A percentile compares a stretch with the other conserved stretches of the same genome.
Evolutionary conservation across 2,113 vertebrate species (phyloP).

Genomic region (Nematolebias whitei): DNA sequence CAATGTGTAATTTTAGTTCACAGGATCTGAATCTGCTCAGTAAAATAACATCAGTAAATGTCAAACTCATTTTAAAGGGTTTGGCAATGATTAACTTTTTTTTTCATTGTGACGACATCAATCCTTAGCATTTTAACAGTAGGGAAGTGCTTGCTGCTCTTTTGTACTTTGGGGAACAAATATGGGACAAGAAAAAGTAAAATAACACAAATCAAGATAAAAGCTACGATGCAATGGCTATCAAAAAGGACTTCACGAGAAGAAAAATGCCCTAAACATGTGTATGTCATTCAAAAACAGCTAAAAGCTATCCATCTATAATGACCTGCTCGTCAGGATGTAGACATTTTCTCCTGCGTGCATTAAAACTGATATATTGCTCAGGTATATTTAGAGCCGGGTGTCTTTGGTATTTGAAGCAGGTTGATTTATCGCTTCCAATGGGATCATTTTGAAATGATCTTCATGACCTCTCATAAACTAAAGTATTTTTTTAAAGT

Average conservation of each 20-base stretch:
- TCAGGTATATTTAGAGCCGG: not conserved
- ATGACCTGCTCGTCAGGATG: not conserved
- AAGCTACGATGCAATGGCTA: not conserved
- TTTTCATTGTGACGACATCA: no score
- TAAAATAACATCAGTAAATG: constrained; percentile 6
- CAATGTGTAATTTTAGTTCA: constrained; percentile 15
- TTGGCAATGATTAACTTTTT: not conserved
- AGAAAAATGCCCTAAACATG: not conserved
- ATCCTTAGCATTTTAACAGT: no score
- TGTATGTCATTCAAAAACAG: not conserved
- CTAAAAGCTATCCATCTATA: not conserved
- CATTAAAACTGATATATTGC: not conserved
- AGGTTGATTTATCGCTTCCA: not conserved
- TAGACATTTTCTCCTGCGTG: not conserved
- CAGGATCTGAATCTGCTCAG: not conserved
- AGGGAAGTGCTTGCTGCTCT: no score
- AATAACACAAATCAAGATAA: not conserved
- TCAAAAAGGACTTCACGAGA: not conserved
- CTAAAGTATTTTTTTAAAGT: constrained; percentile 6
- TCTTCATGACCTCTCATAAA: not conserved
- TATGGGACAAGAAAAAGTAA: not conserved
- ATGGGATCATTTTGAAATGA: not conserved
- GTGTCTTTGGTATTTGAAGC: constrained; percentile 10
- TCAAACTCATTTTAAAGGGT: constrained; percentile 19
- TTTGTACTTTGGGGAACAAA: no score